Conservation (phyloP, 2,113 vertebrate species). For the Plecotus auritus region DNA sequence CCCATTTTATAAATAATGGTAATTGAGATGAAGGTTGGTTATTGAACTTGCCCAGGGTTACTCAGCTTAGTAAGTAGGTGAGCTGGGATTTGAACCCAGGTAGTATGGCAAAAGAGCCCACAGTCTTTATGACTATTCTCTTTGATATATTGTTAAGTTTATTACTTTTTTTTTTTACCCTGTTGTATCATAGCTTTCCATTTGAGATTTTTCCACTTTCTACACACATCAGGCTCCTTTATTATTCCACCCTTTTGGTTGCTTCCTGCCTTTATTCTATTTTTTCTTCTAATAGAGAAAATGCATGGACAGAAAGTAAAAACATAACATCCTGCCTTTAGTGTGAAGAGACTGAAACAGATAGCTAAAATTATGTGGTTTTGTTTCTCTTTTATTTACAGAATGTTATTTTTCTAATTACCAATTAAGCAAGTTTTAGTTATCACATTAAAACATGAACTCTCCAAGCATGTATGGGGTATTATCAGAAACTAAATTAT, state of each 20-base stretch:
- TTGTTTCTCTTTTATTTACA: conserved; percentile 23
- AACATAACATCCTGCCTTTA: neutral
- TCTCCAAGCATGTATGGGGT: neutral
- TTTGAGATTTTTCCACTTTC: conserved; percentile 45
- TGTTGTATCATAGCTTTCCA: conserved; percentile 15
- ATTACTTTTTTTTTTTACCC: conserved; percentile 22
- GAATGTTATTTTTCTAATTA: conserved; percentile 7
- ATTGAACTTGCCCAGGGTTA: neutral
- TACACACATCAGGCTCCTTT: neutral
- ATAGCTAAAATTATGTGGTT: neutral
- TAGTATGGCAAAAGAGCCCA: neutral
- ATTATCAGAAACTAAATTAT: conserved; percentile 19
- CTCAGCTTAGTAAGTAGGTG: neutral
- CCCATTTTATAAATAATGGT: neutral
- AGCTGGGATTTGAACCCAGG: neutral
- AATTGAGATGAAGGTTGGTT: neutral
- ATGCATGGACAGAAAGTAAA: conserved; percentile 46
- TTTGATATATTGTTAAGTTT: neutral
- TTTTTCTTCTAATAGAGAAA: conserved; percentile 39
- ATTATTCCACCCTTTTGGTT: neutral
- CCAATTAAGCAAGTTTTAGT: neutral
- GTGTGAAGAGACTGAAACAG: conserved; percentile 26
- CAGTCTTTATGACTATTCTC: neutral
- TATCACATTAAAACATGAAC: conserved; percentile 10
- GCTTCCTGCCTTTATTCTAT: neutral